These are phyloP conservation scores for Chaetodon trifasciatus DNA, from an alignment of 2,797 vertebrate species.

Conservation along the genomic window DNA sequence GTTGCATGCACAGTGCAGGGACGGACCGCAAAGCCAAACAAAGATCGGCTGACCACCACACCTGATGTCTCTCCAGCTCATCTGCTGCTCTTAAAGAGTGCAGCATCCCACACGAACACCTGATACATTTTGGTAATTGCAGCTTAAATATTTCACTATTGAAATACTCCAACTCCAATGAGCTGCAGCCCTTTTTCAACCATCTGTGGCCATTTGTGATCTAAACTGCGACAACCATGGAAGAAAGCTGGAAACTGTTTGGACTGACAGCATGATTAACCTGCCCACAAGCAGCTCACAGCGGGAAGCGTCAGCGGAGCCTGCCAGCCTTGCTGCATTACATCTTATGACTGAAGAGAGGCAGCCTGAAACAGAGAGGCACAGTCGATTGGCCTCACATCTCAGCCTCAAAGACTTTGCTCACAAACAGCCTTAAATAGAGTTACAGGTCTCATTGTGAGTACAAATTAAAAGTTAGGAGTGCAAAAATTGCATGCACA, in stretches of 20 bases:
- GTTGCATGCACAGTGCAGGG: not conserved
- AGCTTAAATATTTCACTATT: not conserved
- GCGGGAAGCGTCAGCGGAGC: not conserved
- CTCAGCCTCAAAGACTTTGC: not conserved
- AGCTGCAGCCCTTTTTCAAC: not conserved
- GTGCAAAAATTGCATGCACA: not conserved
- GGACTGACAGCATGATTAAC: constrained; percentile 11
- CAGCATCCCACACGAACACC: no score
- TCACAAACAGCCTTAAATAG: not conserved
- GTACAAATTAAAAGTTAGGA: not conserved
- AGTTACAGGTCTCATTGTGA: not conserved
- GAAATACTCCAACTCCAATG: not conserved
- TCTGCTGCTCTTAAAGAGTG: not conserved
- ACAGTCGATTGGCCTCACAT: not conserved
- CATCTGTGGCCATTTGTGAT: not conserved
- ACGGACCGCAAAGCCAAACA: not conserved
- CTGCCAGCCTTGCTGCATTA: not conserved
- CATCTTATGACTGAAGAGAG: not conserved
- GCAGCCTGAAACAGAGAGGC: not conserved
- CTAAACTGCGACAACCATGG: not conserved
- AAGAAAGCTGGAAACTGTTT: not conserved
- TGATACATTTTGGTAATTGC: not conserved
- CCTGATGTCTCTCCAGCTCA: not conserved
- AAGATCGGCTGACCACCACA: not conserved
- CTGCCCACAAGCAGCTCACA: constrained; percentile 11